These are phyloP conservation scores for Cynocephalus volans DNA, from an alignment of 2,113 vertebrate species.

Conservation along the genomic window DNA sequence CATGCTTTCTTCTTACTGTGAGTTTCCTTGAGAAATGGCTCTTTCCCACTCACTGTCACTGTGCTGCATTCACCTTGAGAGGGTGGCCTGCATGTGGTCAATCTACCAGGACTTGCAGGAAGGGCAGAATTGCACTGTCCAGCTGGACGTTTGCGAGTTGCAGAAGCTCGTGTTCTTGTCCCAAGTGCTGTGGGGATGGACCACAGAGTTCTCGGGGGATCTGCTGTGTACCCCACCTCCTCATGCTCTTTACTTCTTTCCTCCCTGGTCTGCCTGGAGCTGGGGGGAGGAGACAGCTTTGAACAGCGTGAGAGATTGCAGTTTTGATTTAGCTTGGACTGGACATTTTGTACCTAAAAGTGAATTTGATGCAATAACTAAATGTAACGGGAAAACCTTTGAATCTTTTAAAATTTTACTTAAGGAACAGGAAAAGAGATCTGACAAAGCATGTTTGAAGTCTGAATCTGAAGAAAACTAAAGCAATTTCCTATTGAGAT, in stretches of 20 bases:
- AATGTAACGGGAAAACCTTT: background rate
- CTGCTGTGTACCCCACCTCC: fast-evolving
- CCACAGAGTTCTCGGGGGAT: background rate
- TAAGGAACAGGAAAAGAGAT: background rate
- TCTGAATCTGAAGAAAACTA: background rate
- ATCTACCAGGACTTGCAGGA: background rate
- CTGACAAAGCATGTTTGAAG: background rate
- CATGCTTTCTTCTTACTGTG: background rate
- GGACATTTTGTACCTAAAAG: background rate
- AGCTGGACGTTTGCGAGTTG: background rate
- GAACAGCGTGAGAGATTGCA: background rate
- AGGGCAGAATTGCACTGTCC: background rate
- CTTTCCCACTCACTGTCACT: background rate
- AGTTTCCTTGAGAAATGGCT: background rate
- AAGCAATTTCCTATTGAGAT: background rate
- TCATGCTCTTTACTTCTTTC: too few relatives aligned
- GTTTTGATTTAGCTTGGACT: background rate
- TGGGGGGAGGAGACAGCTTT: background rate
- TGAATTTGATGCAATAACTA: background rate
- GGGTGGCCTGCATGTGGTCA: background rate
- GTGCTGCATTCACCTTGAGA: background rate
- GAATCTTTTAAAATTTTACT: background rate
- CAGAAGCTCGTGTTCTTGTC: fast-evolving
- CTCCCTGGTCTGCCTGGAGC: background rate
- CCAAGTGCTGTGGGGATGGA: background rate